A percentile compares a stretch with the other conserved stretches of the same genome.
These are phyloP conservation scores for Blennius ocellaris DNA, from an alignment of 2,113 vertebrate species.

Conservation along the genomic window DNA sequence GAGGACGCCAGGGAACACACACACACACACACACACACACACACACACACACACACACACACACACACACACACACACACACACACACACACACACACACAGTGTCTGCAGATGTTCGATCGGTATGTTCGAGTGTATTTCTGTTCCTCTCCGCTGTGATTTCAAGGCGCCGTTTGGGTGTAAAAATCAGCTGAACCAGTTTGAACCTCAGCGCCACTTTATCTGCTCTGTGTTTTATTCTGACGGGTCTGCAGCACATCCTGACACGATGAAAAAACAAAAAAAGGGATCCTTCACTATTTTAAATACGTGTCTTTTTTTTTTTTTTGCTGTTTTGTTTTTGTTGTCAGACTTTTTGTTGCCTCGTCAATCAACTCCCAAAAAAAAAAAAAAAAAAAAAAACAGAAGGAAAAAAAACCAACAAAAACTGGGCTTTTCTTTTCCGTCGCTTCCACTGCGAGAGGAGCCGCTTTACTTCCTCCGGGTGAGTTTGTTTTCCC, in stretches of 20 bases:
- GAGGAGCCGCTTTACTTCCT: conserved; percentile 6
- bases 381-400: conserved; percentile 18
- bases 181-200: conserved; percentile 31
- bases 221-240: conserved; percentile 46
- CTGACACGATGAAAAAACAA: conserved; percentile 37
- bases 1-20: conserved; percentile 8
- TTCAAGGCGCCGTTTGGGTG: conserved; percentile 45
- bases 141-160: conserved; percentile 57
- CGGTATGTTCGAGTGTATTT: conserved; percentile 33
- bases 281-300: conserved; percentile 66
- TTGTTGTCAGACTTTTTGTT: conserved; percentile 1
- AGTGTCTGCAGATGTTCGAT: conserved; percentile 3
- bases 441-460: conserved; percentile 19
- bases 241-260: conserved; percentile 37
- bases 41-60: conserved; percentile 14
- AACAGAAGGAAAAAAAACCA: background rate
- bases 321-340: conserved; percentile 19
- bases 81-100: conserved; percentile 1
- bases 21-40: conserved; percentile 1
- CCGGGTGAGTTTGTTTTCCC: conserved; percentile 28
- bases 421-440: background rate
- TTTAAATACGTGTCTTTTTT: conserved; percentile 37
- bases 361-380: conserved; percentile 42
- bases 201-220: conserved; percentile 47
- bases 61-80: conserved; percentile 9